phyloP scores from a whole-genome alignment of 2,113 vertebrate species.

The Nematolebias whitei region DNA sequence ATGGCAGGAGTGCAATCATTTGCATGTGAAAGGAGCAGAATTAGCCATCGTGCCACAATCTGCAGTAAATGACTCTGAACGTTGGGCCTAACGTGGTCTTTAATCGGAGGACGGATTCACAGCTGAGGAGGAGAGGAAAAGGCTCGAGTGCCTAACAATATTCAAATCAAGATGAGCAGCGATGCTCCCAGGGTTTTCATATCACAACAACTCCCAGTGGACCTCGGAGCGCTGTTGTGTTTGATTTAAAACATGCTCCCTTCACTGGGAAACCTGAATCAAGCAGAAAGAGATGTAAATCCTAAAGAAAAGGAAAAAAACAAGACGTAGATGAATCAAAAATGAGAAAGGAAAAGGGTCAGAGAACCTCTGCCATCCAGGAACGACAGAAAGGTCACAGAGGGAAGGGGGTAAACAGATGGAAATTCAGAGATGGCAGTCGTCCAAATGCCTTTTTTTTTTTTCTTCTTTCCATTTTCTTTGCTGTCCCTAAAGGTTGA shows the following conservation, averaged over 20 bases:
- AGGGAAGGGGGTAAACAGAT: slow-evolving; percentile 80
- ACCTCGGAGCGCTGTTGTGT: slow-evolving; percentile 21
- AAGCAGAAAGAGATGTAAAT: slow-evolving; percentile 31
- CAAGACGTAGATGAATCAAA: slow-evolving; percentile 43
- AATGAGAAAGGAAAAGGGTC: slow-evolving; percentile 63
- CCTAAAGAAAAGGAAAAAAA: slow-evolving; percentile 5
- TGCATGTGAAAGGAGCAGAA: slow-evolving; percentile 66
- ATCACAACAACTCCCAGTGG: slow-evolving; percentile 35
- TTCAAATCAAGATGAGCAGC: slow-evolving; percentile 29
- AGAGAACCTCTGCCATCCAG: slow-evolving; percentile 57
- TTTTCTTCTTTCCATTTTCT: slow-evolving; percentile 16
- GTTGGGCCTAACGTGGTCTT: slow-evolving; percentile 32
- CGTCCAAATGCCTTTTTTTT: slow-evolving; percentile 56
- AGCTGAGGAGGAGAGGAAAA: slow-evolving; percentile 15
- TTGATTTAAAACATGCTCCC: slow-evolving; percentile 75
- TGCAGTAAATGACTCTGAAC: slow-evolving; percentile 55
- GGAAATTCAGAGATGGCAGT: slow-evolving; percentile 77
- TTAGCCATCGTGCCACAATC: slow-evolving; percentile 55
- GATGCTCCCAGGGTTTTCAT: slow-evolving; percentile 15
- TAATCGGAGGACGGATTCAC: slow-evolving; percentile 33
- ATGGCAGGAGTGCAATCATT: slow-evolving; percentile 50
- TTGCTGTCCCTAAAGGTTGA: slow-evolving; percentile 28
- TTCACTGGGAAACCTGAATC: slow-evolving; percentile 47
- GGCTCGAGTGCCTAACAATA: slow-evolving; percentile 22
- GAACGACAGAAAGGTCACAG: slow-evolving; percentile 53